Evolutionary conservation across 2,797 vertebrate species (phyloP).

Genomic region (Florisuga fusca): DNA sequence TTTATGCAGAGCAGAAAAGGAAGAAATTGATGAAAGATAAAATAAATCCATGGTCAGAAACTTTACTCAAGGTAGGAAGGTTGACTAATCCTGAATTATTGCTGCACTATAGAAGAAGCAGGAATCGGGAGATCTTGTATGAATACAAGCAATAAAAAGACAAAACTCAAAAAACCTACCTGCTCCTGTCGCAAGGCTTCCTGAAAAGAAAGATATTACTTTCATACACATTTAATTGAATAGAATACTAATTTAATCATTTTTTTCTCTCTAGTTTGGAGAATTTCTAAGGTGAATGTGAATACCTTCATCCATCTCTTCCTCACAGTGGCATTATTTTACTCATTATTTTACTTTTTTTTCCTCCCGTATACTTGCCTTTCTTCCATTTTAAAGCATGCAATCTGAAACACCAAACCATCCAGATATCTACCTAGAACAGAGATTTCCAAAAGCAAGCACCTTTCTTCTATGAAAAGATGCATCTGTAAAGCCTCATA

Average conservation of each 20-base stretch:
- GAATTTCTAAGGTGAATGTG: slow-evolving; percentile 13
- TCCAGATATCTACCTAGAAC: neutral
- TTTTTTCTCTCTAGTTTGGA: slow-evolving; percentile 6
- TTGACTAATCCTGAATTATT: neutral
- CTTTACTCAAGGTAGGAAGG: neutral
- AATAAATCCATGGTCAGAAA: neutral
- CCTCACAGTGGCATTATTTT: neutral
- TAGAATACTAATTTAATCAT: slow-evolving; percentile 7
- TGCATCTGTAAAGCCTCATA: neutral
- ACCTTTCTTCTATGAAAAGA: neutral
- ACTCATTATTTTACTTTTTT: too few relatives aligned
- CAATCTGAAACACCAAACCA: neutral
- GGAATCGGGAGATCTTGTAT: neutral
- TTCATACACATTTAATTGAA: slow-evolving; percentile 10
- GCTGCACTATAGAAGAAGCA: neutral
- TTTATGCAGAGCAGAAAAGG: neutral
- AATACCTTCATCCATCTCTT: slow-evolving; percentile 15
- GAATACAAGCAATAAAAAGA: neutral
- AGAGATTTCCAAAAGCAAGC: neutral
- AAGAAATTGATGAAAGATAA: neutral
- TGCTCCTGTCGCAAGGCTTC: slow-evolving; percentile 71
- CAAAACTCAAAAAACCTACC: slow-evolving; percentile 50
- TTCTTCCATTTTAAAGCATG: neutral
- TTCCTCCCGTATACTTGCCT: neutral
- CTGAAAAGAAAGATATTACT: slow-evolving; percentile 61